These are phyloP conservation scores for Apodemus sylvaticus DNA, from an alignment of 2,113 vertebrate species.

Conservation along the genomic window DNA sequence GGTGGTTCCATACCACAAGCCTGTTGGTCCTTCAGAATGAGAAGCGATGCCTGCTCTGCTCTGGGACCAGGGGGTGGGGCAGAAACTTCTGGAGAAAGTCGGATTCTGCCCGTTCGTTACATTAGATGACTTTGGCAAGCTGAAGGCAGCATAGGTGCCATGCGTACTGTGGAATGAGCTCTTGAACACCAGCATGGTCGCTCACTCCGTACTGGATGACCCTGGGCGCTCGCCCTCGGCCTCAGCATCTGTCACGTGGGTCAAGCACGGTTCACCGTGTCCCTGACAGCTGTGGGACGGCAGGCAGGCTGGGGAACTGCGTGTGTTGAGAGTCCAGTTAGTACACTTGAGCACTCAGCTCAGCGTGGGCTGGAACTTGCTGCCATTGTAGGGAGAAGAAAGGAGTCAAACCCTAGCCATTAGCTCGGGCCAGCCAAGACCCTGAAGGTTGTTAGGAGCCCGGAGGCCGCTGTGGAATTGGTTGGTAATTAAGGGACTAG, in stretches of 20 bases:
- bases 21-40: background rate
- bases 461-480: background rate
- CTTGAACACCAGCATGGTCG: background rate
- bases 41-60: background rate
- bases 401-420: background rate
- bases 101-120: background rate
- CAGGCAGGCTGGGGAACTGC: background rate
- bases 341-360: background rate
- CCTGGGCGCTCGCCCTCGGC: background rate
- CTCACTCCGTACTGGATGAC: background rate
- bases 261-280: background rate
- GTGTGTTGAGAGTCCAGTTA: background rate
- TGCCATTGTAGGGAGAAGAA: background rate
- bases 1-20: background rate
- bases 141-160: background rate
- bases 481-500: slow-evolving; percentile 29
- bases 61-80: background rate
- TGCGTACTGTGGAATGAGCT: background rate
- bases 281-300: background rate
- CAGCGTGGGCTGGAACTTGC: background rate
- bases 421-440: background rate
- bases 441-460: background rate
- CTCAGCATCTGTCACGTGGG: slow-evolving; percentile 15
- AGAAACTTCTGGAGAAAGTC: background rate
- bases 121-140: background rate